phyloP scores from a whole-genome alignment of 2,888 invertebrate species.

The Phortica okadai region DNA sequence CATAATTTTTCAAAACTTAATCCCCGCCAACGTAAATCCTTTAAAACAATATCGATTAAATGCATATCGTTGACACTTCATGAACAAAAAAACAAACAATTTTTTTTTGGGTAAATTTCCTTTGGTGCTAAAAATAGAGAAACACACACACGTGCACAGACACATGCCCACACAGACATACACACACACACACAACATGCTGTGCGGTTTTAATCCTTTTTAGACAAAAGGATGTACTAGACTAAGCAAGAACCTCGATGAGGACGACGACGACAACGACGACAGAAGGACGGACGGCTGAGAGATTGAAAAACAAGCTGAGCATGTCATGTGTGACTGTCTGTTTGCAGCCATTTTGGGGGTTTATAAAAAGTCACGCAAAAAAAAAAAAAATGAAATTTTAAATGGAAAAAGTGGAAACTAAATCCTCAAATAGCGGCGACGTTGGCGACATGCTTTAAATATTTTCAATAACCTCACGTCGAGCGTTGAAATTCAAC shows the following conservation, averaged over 20 bases:
- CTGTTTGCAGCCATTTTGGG: slow-evolving; percentile 1
- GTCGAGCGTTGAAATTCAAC: slow-evolving; percentile 10
- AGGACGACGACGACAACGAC: neutral
- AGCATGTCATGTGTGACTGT: too few relatives aligned
- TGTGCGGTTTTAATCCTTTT: slow-evolving; percentile 38
- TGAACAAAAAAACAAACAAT: slow-evolving; percentile 14
- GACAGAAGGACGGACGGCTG: neutral
- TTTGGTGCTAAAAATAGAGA: neutral
- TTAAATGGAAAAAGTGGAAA: slow-evolving; percentile 29
- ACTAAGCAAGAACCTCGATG: neutral
- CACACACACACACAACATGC: slow-evolving; percentile 3
- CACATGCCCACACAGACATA: neutral
- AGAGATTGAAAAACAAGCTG: neutral
- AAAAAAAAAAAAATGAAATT: slow-evolving; percentile 22
- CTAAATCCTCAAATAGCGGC: slow-evolving; percentile 38
- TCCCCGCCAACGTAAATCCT: slow-evolving; percentile 1
- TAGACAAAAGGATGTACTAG: slow-evolving; percentile 25
- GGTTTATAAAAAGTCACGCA: slow-evolving; percentile 6
- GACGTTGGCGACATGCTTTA: slow-evolving; percentile 20
- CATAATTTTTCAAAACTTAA: neutral
- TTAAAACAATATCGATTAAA: slow-evolving; percentile 34
- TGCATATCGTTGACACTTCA: slow-evolving; percentile 35
- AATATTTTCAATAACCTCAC: slow-evolving; percentile 25
- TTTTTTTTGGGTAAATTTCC: neutral
- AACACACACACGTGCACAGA: neutral